Conservation (phyloP, 1,140 invertebrate species). For the Lysiphlebus fabarum region DNA sequence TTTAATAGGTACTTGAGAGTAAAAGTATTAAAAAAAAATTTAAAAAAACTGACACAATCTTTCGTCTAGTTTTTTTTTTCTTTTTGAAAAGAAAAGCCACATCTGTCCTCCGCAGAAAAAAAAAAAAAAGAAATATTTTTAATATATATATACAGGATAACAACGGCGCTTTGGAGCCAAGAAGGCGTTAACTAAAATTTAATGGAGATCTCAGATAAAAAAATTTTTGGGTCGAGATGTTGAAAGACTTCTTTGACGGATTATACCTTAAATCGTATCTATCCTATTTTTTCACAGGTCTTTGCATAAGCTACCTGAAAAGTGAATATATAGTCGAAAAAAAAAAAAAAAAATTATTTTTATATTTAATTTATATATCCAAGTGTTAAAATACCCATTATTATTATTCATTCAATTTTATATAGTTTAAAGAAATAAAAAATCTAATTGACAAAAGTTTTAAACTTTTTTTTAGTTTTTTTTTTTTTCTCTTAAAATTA, state of each 20-base stretch:
- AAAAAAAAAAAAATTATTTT: too few relatives aligned
- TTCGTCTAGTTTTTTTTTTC: slow-evolving; percentile 1
- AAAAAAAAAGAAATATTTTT: slow-evolving; percentile 18
- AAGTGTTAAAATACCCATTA: slow-evolving; percentile 42
- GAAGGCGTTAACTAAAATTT: slow-evolving; percentile 56
- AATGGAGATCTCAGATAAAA: slow-evolving; percentile 56
- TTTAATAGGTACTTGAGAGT: slow-evolving; percentile 8
- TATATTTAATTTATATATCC: slow-evolving; percentile 22
- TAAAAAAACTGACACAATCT: slow-evolving; percentile 17
- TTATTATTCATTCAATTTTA: too few relatives aligned
- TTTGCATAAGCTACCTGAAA: slow-evolving; percentile 32
- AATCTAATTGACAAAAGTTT: too few relatives aligned
- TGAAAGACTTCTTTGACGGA: slow-evolving; percentile 54
- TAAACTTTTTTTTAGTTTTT: too few relatives aligned
- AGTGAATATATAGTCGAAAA: background rate
- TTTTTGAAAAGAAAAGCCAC: slow-evolving; percentile 8
- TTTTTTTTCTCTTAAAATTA: too few relatives aligned
- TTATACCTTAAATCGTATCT: slow-evolving; percentile 51
- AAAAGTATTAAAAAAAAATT: slow-evolving; percentile 37
- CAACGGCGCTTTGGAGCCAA: slow-evolving; percentile 31
- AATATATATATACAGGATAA: slow-evolving; percentile 13
- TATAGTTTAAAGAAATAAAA: too few relatives aligned
- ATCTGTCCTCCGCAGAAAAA: slow-evolving; percentile 25
- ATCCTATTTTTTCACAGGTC: slow-evolving; percentile 35
- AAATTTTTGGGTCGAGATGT: slow-evolving; percentile 34